Conservation (phyloP, 2,113 vertebrate species). For the Hassar affinis region DNA sequence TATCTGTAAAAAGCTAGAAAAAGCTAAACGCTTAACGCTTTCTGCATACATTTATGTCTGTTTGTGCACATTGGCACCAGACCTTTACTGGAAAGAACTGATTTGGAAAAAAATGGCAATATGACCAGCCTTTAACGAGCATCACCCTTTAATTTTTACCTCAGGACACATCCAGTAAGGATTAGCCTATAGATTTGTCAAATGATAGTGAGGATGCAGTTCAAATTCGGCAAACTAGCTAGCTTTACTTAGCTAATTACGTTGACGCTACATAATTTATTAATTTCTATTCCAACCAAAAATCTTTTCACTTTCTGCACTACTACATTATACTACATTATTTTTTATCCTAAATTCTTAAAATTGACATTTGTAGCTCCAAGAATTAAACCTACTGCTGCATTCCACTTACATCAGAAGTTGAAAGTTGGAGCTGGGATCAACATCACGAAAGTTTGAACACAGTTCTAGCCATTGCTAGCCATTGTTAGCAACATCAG, state of each 20-base stretch:
- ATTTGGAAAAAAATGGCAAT: slow-evolving; percentile 1
- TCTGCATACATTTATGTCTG: slow-evolving; percentile 15
- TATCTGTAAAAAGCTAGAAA: neutral
- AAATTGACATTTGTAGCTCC: no score
- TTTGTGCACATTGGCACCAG: slow-evolving; percentile 11
- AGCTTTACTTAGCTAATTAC: no score
- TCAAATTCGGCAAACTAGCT: neutral
- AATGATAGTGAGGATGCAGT: neutral
- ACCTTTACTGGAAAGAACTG: slow-evolving; percentile 13
- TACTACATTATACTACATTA: neutral
- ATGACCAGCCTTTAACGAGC: neutral
- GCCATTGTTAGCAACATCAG: no score
- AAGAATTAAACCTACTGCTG: no score
- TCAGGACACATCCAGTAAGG: neutral
- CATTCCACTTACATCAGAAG: no score
- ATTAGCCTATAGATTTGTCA: neutral
- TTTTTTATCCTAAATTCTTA: no score
- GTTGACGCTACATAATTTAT: no score
- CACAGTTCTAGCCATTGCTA: no score
- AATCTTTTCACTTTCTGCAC: neutral
- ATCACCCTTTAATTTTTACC: neutral
- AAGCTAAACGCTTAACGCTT: neutral
- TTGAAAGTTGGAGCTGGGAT: no score
- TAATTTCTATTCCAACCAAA: neutral
- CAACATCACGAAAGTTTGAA: no score